Evolutionary conservation across 2,113 vertebrate species (phyloP), one percentile per base, ranked within the genome.

Genomic region (Melanerpes formicivorus): DNA sequence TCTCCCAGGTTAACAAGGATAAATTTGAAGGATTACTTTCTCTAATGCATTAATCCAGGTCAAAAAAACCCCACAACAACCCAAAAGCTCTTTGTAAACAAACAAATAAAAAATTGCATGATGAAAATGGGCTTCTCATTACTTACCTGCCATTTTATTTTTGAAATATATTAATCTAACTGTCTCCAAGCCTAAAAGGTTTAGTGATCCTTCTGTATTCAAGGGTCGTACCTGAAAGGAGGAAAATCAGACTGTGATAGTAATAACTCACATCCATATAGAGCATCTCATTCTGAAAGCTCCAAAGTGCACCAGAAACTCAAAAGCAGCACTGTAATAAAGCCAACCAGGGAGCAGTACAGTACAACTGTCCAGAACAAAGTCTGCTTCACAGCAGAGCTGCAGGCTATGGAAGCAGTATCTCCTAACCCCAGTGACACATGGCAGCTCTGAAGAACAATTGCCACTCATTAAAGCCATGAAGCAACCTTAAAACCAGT

Each of bases 151-250:
- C 97, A 98, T 99, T 96, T 99, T 99, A 97, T 99, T 99, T 97
- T 99, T 99, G 84, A 99, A 99, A 97, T 99, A 99, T 97, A 99
- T 98, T 73, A 99, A 98, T 64, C 99, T 98, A 80, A 99, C 98
- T 1, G 99, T 99, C 95, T 99, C 99, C 96, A 99, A 95, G 16
- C 98, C 99, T 95, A 99, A 95, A 81, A 99, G 98, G 97, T 99
- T 99, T 97, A 99, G 96, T 55, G 99, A 99, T 95, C 99, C 99
- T 66, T 99, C 99, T 27, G 97, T 97, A 90, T 99, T 99, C 94
- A 99, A 98, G 54, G 99, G 99, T 80, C 99, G 98, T 90, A 99
- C 99, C 99, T 99, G 95, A 86, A 97, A 96, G 42, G 77, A 96
- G 17, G 60, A 73, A 95, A 92, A 93, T 3, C 27, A 90, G 18